Evolutionary conservation across 2,797 vertebrate species (phyloP).

Genomic region (Lates japonicus): DNA sequence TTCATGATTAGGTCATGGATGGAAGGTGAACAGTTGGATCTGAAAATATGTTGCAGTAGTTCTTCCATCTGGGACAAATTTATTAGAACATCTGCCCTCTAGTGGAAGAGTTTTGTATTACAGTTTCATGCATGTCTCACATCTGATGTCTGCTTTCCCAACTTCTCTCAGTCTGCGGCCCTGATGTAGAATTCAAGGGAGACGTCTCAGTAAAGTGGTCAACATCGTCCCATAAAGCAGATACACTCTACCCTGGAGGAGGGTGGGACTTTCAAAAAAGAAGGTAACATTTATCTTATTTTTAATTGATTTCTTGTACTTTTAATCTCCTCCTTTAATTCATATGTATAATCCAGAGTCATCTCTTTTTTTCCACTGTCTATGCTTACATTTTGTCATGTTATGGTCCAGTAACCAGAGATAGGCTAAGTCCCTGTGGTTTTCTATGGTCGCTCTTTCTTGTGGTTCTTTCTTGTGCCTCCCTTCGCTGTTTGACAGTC

Average conservation of each 20-base stretch:
- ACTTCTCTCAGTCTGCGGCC: conserved; percentile 88
- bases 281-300: conserved; percentile 83
- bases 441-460: too few species aligned
- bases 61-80: not conserved
- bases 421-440: conserved; percentile 17
- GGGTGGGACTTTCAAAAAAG: conserved; percentile 96
- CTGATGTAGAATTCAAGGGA: conserved; percentile 99
- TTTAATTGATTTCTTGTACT: not conserved
- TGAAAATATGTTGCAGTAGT: conserved; percentile 1
- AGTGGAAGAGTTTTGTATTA: conserved; percentile 38
- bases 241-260: conserved; percentile 98
- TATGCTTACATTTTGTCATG: conserved; percentile 3
- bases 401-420: conserved; percentile 27
- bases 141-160: not conserved
- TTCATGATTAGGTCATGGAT: conserved; percentile 28
- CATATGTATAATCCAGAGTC: not conserved
- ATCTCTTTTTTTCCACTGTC: not conserved
- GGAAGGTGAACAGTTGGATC: not conserved
- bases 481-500: not conserved
- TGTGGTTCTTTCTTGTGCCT: not conserved
- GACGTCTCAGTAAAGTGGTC: conserved; percentile 97
- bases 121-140: not conserved
- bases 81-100: conserved; percentile 64
- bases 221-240: conserved; percentile 97
- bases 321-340: not conserved